Base-by-base conservation (phyloP, 2,888 invertebrate genomes). In the Microctonus brassicae region DNA sequence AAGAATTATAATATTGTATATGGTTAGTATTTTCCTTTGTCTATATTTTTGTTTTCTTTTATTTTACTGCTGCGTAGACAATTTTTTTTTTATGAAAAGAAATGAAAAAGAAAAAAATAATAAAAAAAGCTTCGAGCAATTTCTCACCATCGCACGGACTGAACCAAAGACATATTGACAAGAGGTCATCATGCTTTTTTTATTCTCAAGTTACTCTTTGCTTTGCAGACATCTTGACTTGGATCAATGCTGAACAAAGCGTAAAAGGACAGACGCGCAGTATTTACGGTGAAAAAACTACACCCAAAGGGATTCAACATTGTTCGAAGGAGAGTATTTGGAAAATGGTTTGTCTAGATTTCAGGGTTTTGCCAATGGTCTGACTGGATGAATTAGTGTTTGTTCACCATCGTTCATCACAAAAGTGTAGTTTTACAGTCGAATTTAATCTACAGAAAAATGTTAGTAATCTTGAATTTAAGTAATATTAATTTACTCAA, bases 241-340 rank as follows among this genome's bases (percentile, higher is more conserved):
- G 74, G 76, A 77, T 77, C 75, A 71, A 76, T 77, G 73, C 65
- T 63, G 76, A 76, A 76, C 76, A 75, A 76, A 75, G 75, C 75
- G 74, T 69, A 73, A 42, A 65, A 39, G 70, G 36, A 10, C 10
- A 10, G 5, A 36, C 36, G 36, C 10, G 36, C 1, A 9, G 9
- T 10, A 36, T 10, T 36, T 36, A 10, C 10, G 69, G 73, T 73
- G 75, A 70, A 77, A 77, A 76, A 77, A 77, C 72, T n/a, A n/a
- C 75, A 75, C 76, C 74, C 75, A 65, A 61, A 62, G 73, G 74
- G 74, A 76, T 75, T 76, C 71, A 47, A 70, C 70, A 36, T 72
- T 65, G 67, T 39, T 34, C 10, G 4, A 65, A 36, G 4, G 29
- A 29, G 7, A 29, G 7, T 29, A 29, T 29, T 5, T 29, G 29